Percentiles rank a stretch among this genome's conserved stretches.
phyloP scores from a whole-genome alignment of 2,888 invertebrate genomes.

The Perdita meconis region DNA sequence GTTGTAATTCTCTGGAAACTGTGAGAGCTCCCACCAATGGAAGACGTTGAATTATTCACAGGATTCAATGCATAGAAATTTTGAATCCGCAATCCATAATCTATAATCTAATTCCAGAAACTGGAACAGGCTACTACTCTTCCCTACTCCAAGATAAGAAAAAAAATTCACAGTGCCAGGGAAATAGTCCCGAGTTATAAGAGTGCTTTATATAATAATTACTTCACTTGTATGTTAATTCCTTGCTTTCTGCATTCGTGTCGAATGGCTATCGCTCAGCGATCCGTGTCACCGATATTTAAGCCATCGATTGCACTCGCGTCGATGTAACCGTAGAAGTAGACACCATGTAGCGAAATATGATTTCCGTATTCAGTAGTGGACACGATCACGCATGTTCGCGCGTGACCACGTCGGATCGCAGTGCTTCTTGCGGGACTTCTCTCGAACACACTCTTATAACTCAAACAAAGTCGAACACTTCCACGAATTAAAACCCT shows the following conservation, averaged over 20 bases:
- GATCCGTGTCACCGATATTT: constrained; percentile 41
- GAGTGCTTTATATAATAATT: constrained; percentile 37
- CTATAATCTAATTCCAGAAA: too few relatives aligned
- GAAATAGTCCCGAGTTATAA: constrained; percentile 10
- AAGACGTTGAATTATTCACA: too few relatives aligned
- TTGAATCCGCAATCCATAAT: too few relatives aligned
- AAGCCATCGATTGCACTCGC: constrained; percentile 26
- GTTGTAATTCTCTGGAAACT: too few relatives aligned
- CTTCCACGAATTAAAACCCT: too few relatives aligned
- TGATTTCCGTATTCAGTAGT: constrained; percentile 57
- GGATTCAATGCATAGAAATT: too few relatives aligned
- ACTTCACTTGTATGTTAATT: constrained; percentile 30
- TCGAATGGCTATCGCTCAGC: background rate
- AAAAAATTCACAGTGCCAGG: background rate
- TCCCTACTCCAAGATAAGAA: too few relatives aligned
- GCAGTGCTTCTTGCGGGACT: background rate
- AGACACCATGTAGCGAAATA: constrained; percentile 15
- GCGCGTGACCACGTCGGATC: constrained; percentile 30
- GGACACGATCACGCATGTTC: constrained; percentile 49
- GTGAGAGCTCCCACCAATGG: too few relatives aligned
- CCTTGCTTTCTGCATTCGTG: constrained; percentile 12
- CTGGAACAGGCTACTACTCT: too few relatives aligned
- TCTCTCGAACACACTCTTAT: too few relatives aligned
- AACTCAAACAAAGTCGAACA: too few relatives aligned
- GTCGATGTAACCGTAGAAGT: constrained; percentile 16